phyloP scores from a whole-genome alignment of 2,797 vertebrate genomes.

The Scleropages formosus region DNA sequence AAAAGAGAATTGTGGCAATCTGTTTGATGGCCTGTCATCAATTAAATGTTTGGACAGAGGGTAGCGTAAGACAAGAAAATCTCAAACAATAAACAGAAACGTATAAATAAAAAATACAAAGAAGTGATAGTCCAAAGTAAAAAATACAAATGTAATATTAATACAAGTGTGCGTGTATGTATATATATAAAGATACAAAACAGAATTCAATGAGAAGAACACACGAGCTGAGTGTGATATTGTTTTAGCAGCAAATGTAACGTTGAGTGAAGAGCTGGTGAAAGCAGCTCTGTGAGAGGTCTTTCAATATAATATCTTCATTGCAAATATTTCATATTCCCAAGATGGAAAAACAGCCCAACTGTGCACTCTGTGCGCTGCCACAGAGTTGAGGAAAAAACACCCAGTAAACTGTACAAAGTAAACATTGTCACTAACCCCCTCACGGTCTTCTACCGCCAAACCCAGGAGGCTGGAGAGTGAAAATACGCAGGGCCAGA shows the following conservation, averaged over 20 bases:
- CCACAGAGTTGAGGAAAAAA: background rate
- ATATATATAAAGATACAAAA: background rate
- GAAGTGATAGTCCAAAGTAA: too few species aligned
- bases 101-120: too few species aligned
- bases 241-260: background rate
- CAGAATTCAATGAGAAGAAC: background rate
- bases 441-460: background rate
- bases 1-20: too few species aligned
- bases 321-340: background rate
- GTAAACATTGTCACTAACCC: background rate
- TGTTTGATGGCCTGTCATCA: background rate
- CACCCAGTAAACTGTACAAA: background rate
- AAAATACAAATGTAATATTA: too few species aligned
- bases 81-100: too few species aligned
- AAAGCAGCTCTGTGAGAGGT: background rate
- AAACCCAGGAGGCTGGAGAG: background rate
- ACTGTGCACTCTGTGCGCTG: background rate
- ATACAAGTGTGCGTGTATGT: too few species aligned
- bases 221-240: background rate
- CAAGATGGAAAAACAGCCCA: background rate
- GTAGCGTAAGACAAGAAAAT: too few species aligned
- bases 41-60: background rate
- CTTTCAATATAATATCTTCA: background rate
- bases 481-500: background rate
- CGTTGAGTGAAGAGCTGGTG: background rate